A percentile compares a stretch with the other conserved stretches of the same genome.
phyloP scores from a whole-genome alignment of 2,888 invertebrate genomes.

The Rotaria magnacalcarata region DNA sequence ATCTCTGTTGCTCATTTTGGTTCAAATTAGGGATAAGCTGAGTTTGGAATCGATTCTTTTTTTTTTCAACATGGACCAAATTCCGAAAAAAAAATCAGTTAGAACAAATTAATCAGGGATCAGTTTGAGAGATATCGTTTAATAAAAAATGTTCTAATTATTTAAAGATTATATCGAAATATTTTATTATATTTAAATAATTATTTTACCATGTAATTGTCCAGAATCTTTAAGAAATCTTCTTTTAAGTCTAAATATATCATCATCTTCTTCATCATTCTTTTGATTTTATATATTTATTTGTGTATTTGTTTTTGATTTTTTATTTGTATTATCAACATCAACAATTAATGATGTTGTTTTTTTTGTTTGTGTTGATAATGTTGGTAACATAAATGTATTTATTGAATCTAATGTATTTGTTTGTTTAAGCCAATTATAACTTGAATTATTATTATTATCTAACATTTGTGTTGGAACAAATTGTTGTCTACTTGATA shows the following conservation, averaged over 20 bases:
- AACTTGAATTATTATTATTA: not conserved
- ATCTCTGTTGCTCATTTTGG: too few species aligned
- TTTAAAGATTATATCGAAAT: too few species aligned
- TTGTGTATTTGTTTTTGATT: not conserved
- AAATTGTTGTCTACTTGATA: not conserved
- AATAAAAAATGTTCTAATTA: too few species aligned
- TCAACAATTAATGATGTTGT: not conserved
- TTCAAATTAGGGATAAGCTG: too few species aligned
- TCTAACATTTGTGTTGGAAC: slow-evolving; percentile 16
- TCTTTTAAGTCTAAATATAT: slow-evolving; percentile 53
- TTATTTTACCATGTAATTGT: slow-evolving; percentile 2
- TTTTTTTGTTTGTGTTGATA: not conserved
- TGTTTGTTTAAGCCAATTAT: slow-evolving; percentile 36
- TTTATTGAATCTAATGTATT: slow-evolving; percentile 9
- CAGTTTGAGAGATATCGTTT: too few species aligned
- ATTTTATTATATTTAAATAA: too few species aligned
- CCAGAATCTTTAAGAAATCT: slow-evolving; percentile 55
- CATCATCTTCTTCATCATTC: slow-evolving; percentile 51
- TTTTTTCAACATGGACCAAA: too few species aligned
- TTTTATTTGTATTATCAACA: not conserved
- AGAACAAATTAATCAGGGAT: too few species aligned
- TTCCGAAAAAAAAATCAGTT: too few species aligned
- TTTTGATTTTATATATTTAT: not conserved
- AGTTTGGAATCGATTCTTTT: too few species aligned
- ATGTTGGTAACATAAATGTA: slow-evolving; percentile 30